phyloP scores from a whole-genome alignment of 2,888 invertebrate species.

The Brachyopa scutellaris region DNA sequence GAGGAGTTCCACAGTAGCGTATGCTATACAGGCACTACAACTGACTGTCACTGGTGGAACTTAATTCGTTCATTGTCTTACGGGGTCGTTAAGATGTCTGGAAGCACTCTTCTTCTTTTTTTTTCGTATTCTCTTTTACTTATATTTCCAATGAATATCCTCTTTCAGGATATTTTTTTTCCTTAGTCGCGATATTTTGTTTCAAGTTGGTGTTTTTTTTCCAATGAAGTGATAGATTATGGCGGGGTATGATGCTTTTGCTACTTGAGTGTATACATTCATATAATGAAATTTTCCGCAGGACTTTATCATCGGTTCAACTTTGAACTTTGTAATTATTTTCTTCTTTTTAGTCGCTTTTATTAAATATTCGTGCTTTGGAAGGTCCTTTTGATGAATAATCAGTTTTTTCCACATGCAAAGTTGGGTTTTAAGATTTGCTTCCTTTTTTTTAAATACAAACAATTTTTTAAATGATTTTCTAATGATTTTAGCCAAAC shows the following conservation, averaged over 20 bases:
- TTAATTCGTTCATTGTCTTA: conserved; percentile 64
- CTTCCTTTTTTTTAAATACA: too few relatives aligned
- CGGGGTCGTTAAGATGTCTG: conserved; percentile 63
- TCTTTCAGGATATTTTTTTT: conserved; percentile 41
- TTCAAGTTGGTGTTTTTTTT: conserved; percentile 25
- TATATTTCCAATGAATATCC: conserved; percentile 44
- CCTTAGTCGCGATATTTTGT: conserved; percentile 41
- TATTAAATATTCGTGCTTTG: background rate
- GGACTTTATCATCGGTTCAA: conserved; percentile 44
- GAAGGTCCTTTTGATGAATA: conserved; percentile 3
- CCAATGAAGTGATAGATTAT: background rate
- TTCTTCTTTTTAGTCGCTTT: background rate
- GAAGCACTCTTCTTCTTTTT: conserved; percentile 29
- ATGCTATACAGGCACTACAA: conserved; percentile 9
- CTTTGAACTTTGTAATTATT: conserved; percentile 43
- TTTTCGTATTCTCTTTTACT: conserved; percentile 11
- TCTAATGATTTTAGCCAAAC: too few relatives aligned
- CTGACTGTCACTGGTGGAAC: conserved; percentile 27
- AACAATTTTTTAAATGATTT: too few relatives aligned
- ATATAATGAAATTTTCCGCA: conserved; percentile 59
- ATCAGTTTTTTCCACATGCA: background rate
- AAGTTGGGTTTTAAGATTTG: too few relatives aligned
- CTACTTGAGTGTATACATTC: conserved; percentile 47
- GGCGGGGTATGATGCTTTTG: background rate
- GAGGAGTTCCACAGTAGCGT: conserved; percentile 20